Evolutionary conservation across 2,888 invertebrate species (phyloP).

Genomic region (Drosophila formosana): DNA sequence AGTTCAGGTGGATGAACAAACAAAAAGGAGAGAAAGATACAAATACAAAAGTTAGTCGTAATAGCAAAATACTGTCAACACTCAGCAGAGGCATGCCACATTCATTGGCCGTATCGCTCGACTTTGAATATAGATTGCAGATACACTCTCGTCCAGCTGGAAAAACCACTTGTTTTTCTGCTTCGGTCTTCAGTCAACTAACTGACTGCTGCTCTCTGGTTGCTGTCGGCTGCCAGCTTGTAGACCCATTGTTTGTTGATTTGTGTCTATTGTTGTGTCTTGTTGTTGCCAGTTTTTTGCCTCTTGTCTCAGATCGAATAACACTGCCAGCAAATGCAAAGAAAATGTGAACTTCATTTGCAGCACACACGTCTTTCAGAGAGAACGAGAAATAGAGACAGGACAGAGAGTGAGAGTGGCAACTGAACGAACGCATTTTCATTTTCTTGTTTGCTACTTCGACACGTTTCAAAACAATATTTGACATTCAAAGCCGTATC

Average conservation of each 20-base stretch:
- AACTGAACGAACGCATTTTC: constrained; percentile 57
- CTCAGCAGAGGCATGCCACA: constrained; percentile 26
- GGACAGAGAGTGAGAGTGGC: not conserved
- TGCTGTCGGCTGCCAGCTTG: constrained; percentile 26
- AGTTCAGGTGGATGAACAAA: constrained; percentile 11
- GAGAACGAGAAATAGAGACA: not conserved
- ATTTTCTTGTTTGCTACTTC: constrained; percentile 27
- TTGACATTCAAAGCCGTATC: not conserved
- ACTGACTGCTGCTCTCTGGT: too few species aligned
- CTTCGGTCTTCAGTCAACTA: constrained; percentile 34
- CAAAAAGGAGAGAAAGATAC: not conserved
- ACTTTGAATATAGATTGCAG: constrained; percentile 34
- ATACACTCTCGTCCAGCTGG: constrained; percentile 11
- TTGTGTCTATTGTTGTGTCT: constrained; percentile 54
- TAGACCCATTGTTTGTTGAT: constrained; percentile 53
- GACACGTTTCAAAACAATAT: constrained; percentile 7
- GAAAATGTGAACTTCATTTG: constrained; percentile 15
- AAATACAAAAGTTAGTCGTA: constrained; percentile 20
- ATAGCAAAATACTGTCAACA: constrained; percentile 46
- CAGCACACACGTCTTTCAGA: not conserved
- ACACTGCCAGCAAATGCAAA: constrained; percentile 1
- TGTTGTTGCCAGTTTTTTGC: constrained; percentile 14
- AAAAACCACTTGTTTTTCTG: constrained; percentile 44
- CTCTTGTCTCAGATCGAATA: constrained; percentile 8
- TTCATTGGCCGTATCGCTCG: constrained; percentile 33